A percentile compares a stretch with the other conserved stretches of the same genome.
Conservation (phyloP, 2,888 invertebrate species). For the Drosophila percnosoma region DNA sequence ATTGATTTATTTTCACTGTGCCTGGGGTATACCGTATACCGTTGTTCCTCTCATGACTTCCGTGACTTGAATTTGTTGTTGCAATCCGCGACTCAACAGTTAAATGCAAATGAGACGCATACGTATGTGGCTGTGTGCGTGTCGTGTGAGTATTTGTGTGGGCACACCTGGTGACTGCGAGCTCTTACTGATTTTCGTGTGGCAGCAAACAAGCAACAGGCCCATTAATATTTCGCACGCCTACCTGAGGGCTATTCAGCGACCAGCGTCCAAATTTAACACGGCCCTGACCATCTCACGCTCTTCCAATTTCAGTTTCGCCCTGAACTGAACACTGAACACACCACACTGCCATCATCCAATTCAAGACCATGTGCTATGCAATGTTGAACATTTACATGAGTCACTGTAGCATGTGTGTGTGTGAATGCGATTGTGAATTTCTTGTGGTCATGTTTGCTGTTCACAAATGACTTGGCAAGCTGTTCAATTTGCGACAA, state of each 20-base stretch:
- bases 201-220: slow-evolving; percentile 35
- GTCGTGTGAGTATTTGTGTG: not conserved
- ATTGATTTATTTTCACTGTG: slow-evolving; percentile 22
- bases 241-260: slow-evolving; percentile 39
- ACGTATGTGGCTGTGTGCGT: slow-evolving; percentile 1
- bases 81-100: slow-evolving; percentile 32
- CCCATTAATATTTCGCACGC: slow-evolving; percentile 34
- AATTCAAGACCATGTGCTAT: slow-evolving; percentile 57
- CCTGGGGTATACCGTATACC: slow-evolving; percentile 4
- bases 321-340: slow-evolving; percentile 23
- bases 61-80: slow-evolving; percentile 38
- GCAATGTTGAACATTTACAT: slow-evolving; percentile 36
- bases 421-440: slow-evolving; percentile 7
- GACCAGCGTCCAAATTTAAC: slow-evolving; percentile 34
- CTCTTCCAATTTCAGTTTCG: slow-evolving; percentile 42
- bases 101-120: slow-evolving; percentile 64
- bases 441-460: slow-evolving; percentile 23
- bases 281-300: slow-evolving; percentile 74
- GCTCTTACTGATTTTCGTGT: slow-evolving; percentile 27
- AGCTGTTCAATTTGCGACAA: slow-evolving; percentile 22
- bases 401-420: slow-evolving; percentile 37
- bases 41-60: slow-evolving; percentile 26
- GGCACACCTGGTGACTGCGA: slow-evolving; percentile 18
- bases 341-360: slow-evolving; percentile 6
- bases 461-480: slow-evolving; percentile 24